phyloP scores from a whole-genome alignment of 2,113 vertebrate species.

The Leptosomus discolor region DNA sequence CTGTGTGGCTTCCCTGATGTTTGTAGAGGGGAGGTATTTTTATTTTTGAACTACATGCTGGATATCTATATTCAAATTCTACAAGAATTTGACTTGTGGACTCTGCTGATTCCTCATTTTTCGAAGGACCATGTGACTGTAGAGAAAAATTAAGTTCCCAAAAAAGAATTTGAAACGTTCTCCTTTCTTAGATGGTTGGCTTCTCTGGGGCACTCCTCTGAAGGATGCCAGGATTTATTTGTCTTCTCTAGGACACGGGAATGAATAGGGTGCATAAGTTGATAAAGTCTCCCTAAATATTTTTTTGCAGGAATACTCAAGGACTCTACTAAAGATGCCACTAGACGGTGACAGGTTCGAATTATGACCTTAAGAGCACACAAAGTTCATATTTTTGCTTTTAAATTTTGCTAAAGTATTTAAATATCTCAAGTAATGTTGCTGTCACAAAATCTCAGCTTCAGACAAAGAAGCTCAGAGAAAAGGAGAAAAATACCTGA shows the following conservation, averaged over 20 bases:
- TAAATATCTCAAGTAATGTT: not conserved
- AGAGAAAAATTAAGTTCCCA: not conserved
- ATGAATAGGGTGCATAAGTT: not conserved
- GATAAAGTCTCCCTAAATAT: not conserved
- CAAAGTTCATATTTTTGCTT: not conserved
- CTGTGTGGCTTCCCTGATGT: not conserved
- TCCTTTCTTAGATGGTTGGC: not conserved
- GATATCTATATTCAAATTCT: not conserved
- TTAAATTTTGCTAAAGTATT: not conserved
- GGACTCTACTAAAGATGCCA: not conserved
- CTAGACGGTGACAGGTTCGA: not conserved
- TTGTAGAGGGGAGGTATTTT: not conserved
- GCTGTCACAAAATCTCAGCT: not conserved
- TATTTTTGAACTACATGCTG: not conserved
- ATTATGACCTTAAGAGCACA: not conserved
- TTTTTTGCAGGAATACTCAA: not conserved
- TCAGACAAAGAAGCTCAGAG: not conserved
- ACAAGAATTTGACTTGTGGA: too few species aligned
- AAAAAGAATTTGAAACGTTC: not conserved
- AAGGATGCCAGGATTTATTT: not conserved
- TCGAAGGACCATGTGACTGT: rapidly evolving
- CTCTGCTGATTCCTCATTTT: not conserved
- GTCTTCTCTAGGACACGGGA: not conserved
- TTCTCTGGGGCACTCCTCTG: not conserved
- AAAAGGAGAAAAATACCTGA: not conserved